A percentile compares a stretch with the other conserved stretches of the same genome.
These are phyloP conservation scores for Aphelocoma coerulescens DNA, from an alignment of 2,113 vertebrate species.

Conservation along the genomic window DNA sequence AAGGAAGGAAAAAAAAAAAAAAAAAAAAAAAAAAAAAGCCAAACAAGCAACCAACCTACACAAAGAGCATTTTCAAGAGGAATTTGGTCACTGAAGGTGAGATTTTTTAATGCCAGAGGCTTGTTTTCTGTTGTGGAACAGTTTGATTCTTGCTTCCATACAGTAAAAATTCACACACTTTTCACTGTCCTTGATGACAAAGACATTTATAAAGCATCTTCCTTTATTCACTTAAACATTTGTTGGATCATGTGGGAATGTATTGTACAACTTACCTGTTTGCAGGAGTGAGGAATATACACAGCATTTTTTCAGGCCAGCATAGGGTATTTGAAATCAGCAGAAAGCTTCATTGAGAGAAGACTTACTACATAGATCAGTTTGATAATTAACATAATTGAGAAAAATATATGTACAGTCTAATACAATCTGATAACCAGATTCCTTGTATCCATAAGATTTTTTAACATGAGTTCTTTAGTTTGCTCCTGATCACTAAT, in stretches of 20 bases:
- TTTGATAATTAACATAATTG: not conserved
- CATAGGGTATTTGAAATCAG: not conserved
- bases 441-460: not conserved
- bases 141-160: not conserved
- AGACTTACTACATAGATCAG: not conserved
- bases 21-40: too few relatives aligned
- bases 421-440: accelerated
- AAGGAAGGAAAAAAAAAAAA: too few relatives aligned
- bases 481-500: not conserved
- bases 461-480: not conserved
- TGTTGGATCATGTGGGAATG: not conserved
- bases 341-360: not conserved
- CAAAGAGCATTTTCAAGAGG: not conserved
- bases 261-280: not conserved
- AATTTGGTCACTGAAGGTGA: not conserved
- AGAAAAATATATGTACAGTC: not conserved
- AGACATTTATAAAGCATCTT: not conserved
- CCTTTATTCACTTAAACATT: not conserved
- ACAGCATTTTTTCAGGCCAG: not conserved
- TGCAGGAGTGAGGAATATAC: not conserved
- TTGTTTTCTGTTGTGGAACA: not conserved
- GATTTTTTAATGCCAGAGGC: not conserved
- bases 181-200: not conserved
- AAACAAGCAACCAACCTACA: not conserved
- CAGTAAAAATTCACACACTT: not conserved